Evolutionary conservation across 2,888 invertebrate species (phyloP).

Genomic region (Epirrita christyi): DNA sequence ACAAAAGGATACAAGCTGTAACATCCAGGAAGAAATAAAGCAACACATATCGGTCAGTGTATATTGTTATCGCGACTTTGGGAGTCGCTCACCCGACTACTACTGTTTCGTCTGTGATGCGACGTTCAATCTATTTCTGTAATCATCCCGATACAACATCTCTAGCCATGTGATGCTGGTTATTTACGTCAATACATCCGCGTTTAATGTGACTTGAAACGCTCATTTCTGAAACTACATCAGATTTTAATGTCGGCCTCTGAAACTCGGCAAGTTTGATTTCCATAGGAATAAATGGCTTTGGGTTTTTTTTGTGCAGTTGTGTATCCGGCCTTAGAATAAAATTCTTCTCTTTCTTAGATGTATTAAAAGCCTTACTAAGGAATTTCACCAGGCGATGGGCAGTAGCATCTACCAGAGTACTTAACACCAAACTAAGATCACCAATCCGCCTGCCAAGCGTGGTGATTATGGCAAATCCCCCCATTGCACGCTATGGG

Average conservation of each 20-base stretch:
- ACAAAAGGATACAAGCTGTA: neutral
- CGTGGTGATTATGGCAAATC: too few species aligned
- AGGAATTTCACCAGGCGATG: too few species aligned
- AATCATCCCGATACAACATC: constrained; percentile 62
- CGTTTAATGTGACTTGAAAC: constrained; percentile 25
- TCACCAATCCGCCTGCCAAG: too few species aligned
- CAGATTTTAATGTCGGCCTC: neutral
- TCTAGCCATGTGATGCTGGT: constrained; percentile 60
- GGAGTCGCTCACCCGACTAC: constrained; percentile 5
- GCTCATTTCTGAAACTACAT: constrained; percentile 1
- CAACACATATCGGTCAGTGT: neutral
- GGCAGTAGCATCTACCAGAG: too few species aligned
- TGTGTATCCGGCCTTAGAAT: too few species aligned
- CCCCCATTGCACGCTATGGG: too few species aligned
- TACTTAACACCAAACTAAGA: too few species aligned
- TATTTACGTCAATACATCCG: constrained; percentile 67
- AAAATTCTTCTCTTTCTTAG: too few species aligned
- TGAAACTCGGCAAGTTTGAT: neutral
- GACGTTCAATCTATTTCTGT: constrained; percentile 62
- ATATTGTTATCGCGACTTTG: constrained; percentile 11
- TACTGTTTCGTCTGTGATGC: constrained; percentile 24
- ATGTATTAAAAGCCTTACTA: too few species aligned
- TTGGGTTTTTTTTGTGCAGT: too few species aligned
- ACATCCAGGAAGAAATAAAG: constrained; percentile 2
- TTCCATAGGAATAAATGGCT: too few species aligned